phyloP scores from a whole-genome alignment of 2,113 vertebrate species.

The Psettodes erumei region DNA sequence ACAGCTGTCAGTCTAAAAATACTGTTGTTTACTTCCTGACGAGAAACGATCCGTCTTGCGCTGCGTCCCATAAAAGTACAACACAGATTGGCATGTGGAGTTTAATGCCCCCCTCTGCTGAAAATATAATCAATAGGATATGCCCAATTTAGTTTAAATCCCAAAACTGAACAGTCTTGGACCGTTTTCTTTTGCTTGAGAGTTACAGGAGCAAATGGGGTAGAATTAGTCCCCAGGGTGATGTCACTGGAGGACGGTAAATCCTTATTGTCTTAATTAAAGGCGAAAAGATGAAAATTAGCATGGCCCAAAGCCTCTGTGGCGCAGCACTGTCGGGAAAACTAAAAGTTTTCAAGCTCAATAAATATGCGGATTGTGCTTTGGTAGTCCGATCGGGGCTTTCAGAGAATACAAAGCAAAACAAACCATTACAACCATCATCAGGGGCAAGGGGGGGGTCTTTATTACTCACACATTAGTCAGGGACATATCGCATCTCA shows the following conservation, averaged over 20 bases:
- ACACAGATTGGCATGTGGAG: slow-evolving; percentile 18
- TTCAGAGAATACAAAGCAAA: slow-evolving; percentile 45
- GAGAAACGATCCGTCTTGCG: neutral
- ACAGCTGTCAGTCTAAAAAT: slow-evolving; percentile 25
- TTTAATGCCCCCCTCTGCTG: slow-evolving; percentile 15
- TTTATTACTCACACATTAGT: neutral
- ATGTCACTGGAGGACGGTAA: slow-evolving; percentile 61
- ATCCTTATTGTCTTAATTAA: slow-evolving; percentile 79
- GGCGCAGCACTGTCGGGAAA: slow-evolving; percentile 42
- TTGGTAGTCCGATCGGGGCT: slow-evolving; percentile 45
- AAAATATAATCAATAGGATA: slow-evolving; percentile 39
- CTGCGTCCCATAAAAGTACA: slow-evolving; percentile 11
- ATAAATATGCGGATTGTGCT: slow-evolving; percentile 67
- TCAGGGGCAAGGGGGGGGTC: slow-evolving; percentile 7
- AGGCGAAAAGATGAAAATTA: slow-evolving; percentile 55
- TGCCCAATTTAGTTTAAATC: slow-evolving; percentile 42
- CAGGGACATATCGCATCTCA: slow-evolving; percentile 13
- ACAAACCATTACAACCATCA: slow-evolving; percentile 29
- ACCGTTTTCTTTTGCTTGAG: slow-evolving; percentile 49
- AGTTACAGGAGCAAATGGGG: slow-evolving; percentile 51
- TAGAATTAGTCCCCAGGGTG: slow-evolving; percentile 59
- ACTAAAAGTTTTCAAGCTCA: slow-evolving; percentile 60
- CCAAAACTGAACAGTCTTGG: slow-evolving; percentile 33
- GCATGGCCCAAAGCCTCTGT: slow-evolving; percentile 53
- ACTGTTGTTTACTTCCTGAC: slow-evolving; percentile 8